Percentiles rank a stretch among this genome's conserved stretches.
phyloP scores from a whole-genome alignment of 2,888 invertebrate species.

The Leucoma salicis region DNA sequence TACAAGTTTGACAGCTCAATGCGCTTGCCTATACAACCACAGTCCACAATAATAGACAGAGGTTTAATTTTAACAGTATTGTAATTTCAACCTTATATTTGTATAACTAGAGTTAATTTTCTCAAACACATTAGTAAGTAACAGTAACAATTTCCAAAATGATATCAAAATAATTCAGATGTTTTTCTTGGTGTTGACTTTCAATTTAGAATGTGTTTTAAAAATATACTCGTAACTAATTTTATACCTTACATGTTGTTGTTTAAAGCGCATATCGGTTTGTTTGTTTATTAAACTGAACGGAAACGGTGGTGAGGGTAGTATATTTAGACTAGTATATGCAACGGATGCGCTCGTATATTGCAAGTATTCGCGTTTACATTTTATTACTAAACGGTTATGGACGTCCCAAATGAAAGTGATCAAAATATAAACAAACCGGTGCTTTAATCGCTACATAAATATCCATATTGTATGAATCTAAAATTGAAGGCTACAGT shows the following conservation, averaged over 20 bases:
- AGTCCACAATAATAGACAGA: conserved; percentile 13
- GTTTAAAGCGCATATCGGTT: conserved; percentile 15
- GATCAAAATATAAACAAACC: not conserved
- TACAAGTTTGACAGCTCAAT: conserved; percentile 41
- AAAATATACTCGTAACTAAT: conserved; percentile 1
- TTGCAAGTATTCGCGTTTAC: conserved; percentile 34
- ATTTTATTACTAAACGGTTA: conserved; percentile 33
- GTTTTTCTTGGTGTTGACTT: conserved; percentile 24
- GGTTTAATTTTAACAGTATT: not conserved
- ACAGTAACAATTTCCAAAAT: conserved; percentile 15
- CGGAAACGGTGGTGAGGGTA: conserved; percentile 34
- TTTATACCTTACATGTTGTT: conserved; percentile 1
- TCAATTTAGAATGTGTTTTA: conserved; percentile 13
- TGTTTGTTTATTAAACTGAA: conserved; percentile 18
- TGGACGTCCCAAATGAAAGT: not conserved
- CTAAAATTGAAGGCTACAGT: not conserved
- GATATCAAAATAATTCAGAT: conserved; percentile 28
- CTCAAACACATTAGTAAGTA: not conserved
- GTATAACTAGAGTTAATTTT: not conserved
- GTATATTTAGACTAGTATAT: conserved; percentile 36
- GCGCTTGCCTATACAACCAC: conserved; percentile 47
- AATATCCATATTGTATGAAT: not conserved
- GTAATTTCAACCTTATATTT: not conserved
- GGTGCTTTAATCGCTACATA: conserved; percentile 1
- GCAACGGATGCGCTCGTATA: conserved; percentile 32